Conservation (phyloP, 1,140 invertebrate genomes). For the Conus betulinus region DNA sequence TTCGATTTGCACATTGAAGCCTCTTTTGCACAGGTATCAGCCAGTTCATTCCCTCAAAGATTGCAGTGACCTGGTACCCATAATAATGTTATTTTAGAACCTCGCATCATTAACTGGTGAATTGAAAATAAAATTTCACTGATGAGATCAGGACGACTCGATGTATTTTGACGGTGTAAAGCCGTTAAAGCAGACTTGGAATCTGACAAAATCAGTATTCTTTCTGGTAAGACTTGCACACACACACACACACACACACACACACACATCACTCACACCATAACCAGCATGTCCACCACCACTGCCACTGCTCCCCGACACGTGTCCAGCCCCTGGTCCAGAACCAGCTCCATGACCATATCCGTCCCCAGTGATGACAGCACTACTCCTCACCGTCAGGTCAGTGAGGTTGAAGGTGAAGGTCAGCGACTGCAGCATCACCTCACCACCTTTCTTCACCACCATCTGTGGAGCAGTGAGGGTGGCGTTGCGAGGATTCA, state of each 20-base stretch:
- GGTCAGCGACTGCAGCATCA: constrained; percentile 39
- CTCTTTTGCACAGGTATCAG: too few species aligned
- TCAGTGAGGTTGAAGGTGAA: constrained; percentile 42
- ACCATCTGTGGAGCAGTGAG: constrained; percentile 47
- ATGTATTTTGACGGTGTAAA: too few species aligned
- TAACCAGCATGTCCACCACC: constrained; percentile 56
- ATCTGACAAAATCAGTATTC: too few species aligned
- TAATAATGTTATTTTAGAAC: too few species aligned
- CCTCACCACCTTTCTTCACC: constrained; percentile 54
- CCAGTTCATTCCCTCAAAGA: too few species aligned
- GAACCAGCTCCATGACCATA: constrained; percentile 42
- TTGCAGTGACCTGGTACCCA: too few species aligned
- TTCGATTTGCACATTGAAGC: too few species aligned
- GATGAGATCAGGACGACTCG: too few species aligned
- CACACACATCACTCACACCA: constrained; percentile 18
- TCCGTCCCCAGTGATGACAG: constrained; percentile 53
- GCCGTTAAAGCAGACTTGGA: too few species aligned
- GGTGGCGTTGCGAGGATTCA: constrained; percentile 45
- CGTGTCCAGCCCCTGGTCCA: constrained; percentile 52
- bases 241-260: neutral
- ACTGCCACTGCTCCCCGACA: constrained; percentile 41
- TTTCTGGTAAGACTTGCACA: too few species aligned
- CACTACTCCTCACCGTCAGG: constrained; percentile 55
- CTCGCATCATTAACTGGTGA: too few species aligned
- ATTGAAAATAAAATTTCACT: too few species aligned